Evolutionary conservation across 2,113 vertebrate genomes (phyloP), one percentile per base, ranked within the genome.

Genomic region (Alethe castanea): DNA sequence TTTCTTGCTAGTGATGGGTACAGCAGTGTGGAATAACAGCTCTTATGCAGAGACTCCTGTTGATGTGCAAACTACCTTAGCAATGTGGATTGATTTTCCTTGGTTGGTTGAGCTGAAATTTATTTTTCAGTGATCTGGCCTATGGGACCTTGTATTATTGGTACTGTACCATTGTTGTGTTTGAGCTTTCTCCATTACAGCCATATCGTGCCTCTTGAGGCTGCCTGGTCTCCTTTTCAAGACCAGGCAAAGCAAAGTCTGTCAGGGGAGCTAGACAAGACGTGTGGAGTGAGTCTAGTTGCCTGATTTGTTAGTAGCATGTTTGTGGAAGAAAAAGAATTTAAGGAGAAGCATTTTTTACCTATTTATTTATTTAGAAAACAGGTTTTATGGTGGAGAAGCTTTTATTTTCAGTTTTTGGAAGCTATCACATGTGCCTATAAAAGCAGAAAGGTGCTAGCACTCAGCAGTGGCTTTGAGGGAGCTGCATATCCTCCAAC

Each of bases 81-180:
- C 48, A 40, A 10, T 40, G 14, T 40, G 71, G 81, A 80, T 77
- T 86, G 81, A 69, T 84, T 90, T 84, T 80, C 81, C 38, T 44
- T 80, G 45, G n/a, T 85, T 92, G 81, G 42, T 81, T 86, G 77
- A 92, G 36, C 81, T 85, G 69, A 60, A 89, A 91, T 91, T 57
- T 87, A 25, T 91, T 92, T 94, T 90, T 60, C 79, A 44, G 44
- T 81, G 54, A 29, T 80, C n/a, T 82, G 20, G 31, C 48, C 19
- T 79, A 15, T 47, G 33, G 16, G 23, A 65, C 42, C 38, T 81
- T 80, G 26, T 81, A 7, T 87, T 82, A 56, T 45, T 87, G 65
- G n/a, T 71, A 25, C 25, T 81, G 25, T 25, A n/a, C 76, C 84
- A 70, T 86, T 3, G 1, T 15, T 78, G 70, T 33, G 4, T 62